Conservation (phyloP, 2,888 invertebrate genomes). For the Morpho helenor region DNA sequence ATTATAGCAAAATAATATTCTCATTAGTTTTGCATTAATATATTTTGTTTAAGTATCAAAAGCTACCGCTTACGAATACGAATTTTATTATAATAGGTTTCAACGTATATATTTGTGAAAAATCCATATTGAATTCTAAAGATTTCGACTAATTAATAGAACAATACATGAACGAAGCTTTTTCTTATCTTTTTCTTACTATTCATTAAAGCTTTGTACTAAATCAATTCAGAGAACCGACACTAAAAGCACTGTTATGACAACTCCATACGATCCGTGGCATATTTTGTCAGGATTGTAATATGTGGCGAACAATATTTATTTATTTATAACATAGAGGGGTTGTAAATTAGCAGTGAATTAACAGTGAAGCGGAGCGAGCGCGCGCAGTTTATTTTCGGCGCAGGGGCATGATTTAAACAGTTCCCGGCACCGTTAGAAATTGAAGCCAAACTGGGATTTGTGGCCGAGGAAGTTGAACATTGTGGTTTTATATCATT, state of each 20-base stretch:
- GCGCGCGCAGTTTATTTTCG: conserved; percentile 69
- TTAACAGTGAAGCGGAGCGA: conserved; percentile 68
- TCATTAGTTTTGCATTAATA: too few relatives aligned
- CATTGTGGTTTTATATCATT: conserved; percentile 36
- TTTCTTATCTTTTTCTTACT: not conserved
- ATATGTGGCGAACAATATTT: conserved; percentile 66
- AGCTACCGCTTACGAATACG: too few relatives aligned
- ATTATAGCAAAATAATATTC: too few relatives aligned
- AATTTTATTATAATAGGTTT: too few relatives aligned
- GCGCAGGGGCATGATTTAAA: conserved; percentile 69
- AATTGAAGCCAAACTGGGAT: conserved; percentile 52
- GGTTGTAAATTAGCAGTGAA: conserved; percentile 77
- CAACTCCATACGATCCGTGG: conserved; percentile 61
- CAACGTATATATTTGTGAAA: too few relatives aligned
- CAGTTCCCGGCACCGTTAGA: conserved; percentile 53
- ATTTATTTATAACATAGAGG: conserved; percentile 75
- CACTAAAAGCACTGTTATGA: conserved; percentile 69
- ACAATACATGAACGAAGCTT: not conserved
- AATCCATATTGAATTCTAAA: too few relatives aligned
- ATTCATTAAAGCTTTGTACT: conserved; percentile 9
- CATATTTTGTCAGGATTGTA: conserved; percentile 66
- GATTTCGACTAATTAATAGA: too few relatives aligned
- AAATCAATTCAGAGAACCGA: conserved; percentile 49
- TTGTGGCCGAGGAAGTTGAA: conserved; percentile 43
- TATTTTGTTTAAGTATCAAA: too few relatives aligned